Conservation (phyloP, 2,888 invertebrate species). For the Zhuqinia jingwanae region DNA sequence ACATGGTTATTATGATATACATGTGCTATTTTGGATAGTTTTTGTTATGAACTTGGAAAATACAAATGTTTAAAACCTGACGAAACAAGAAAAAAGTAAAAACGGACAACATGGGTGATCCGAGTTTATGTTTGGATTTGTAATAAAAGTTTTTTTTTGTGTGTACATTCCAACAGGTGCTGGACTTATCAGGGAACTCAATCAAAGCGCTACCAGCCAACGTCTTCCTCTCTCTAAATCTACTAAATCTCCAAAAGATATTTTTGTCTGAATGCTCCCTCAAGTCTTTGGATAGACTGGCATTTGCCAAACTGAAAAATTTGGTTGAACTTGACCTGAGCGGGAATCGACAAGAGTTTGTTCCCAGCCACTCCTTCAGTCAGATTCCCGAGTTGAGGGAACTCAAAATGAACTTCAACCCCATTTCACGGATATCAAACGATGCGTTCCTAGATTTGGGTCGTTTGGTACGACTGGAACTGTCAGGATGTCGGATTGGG, state of each 20-base stretch:
- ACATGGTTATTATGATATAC: too few species aligned
- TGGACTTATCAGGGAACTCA: slow-evolving; percentile 89
- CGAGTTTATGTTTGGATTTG: not conserved
- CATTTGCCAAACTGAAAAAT: slow-evolving; percentile 90
- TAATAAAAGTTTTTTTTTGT: too few species aligned
- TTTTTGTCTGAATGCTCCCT: slow-evolving; percentile 88
- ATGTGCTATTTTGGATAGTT: too few species aligned
- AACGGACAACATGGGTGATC: too few species aligned
- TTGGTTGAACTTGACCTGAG: slow-evolving; percentile 91
- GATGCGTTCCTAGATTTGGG: slow-evolving; percentile 84
- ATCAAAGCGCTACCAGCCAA: slow-evolving; percentile 86
- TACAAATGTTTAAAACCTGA: too few species aligned
- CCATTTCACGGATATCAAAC: slow-evolving; percentile 86
- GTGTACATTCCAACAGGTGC: slow-evolving; percentile 81
- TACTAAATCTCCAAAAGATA: slow-evolving; percentile 90
- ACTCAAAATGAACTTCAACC: slow-evolving; percentile 88
- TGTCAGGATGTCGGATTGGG: slow-evolving; percentile 87
- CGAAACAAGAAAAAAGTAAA: too few species aligned
- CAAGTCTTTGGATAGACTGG: slow-evolving; percentile 86
- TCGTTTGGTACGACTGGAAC: slow-evolving; percentile 87
- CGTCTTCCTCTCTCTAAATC: slow-evolving; percentile 88
- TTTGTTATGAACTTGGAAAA: too few species aligned
- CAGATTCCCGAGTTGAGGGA: slow-evolving; percentile 89
- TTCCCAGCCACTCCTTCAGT: slow-evolving; percentile 89
- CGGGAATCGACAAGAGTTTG: slow-evolving; percentile 85